phyloP scores from a whole-genome alignment of 2,888 invertebrate species.

The Xylota sylvarum region DNA sequence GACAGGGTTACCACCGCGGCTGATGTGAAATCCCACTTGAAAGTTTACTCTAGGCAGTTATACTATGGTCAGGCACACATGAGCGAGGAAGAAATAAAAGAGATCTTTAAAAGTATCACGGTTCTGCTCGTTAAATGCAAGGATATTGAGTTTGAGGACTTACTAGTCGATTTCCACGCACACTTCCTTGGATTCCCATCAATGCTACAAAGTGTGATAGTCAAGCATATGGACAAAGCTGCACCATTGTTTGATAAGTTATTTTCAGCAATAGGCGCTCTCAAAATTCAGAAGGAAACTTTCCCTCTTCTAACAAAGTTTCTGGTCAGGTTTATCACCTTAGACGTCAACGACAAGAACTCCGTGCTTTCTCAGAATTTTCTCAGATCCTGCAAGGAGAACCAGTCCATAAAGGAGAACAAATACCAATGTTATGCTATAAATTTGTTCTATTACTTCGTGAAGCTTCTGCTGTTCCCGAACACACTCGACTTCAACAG shows the following conservation, averaged over 20 bases:
- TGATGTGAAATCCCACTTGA: constrained; percentile 65
- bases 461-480: constrained; percentile 79
- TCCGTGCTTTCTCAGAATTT: constrained; percentile 60
- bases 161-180: constrained; percentile 49
- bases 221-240: constrained; percentile 35
- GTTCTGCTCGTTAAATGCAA: constrained; percentile 26
- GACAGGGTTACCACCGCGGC: constrained; percentile 37
- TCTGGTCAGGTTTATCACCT: constrained; percentile 31
- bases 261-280: constrained; percentile 22
- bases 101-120: constrained; percentile 34
- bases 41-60: constrained; percentile 65
- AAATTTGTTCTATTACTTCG: constrained; percentile 80
- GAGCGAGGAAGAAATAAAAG: constrained; percentile 27
- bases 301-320: constrained; percentile 33
- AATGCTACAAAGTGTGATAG: constrained; percentile 41
- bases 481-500: constrained; percentile 76
- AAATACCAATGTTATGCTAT: constrained; percentile 78
- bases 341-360: constrained; percentile 57
- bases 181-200: constrained; percentile 51
- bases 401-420: constrained; percentile 77
- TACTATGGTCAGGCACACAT: constrained; percentile 43
- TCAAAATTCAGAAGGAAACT: constrained; percentile 12
- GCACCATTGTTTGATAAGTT: constrained; percentile 42
- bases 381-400: constrained; percentile 79
- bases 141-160: constrained; percentile 45